Evolutionary conservation across 1,140 invertebrate genomes (phyloP).

Genomic region (Aphidius ervi): DNA sequence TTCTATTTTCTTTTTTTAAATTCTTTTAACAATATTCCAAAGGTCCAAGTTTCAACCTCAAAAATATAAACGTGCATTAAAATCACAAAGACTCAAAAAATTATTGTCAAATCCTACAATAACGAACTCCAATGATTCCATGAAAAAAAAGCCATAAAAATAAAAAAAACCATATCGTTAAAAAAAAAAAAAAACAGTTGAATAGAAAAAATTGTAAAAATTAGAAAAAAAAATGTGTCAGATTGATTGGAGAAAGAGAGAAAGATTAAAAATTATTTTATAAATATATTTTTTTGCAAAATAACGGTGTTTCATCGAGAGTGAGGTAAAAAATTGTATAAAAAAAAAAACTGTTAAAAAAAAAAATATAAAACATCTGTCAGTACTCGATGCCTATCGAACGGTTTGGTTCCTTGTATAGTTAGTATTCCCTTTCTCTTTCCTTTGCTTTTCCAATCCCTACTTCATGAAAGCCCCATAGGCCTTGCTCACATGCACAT

Average conservation of each 20-base stretch:
- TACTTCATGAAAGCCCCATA: constrained; percentile 6
- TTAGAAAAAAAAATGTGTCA: not conserved
- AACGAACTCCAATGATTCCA: not conserved
- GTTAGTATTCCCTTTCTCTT: constrained; percentile 9
- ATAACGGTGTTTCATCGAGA: constrained; percentile 26
- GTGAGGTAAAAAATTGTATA: constrained; percentile 24
- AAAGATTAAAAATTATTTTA: not conserved
- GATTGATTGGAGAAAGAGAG: not conserved
- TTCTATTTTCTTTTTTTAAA: no score
- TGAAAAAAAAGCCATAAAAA: constrained; percentile 7
- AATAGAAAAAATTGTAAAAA: not conserved
- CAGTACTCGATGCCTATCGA: constrained; percentile 30
- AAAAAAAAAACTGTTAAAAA: constrained; percentile 13
- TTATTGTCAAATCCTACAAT: no score
- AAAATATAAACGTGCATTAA: no score
- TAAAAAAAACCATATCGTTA: constrained; percentile 1
- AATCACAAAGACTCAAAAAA: no score
- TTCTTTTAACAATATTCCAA: no score
- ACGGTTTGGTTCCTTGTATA: constrained; percentile 22
- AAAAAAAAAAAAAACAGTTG: not conserved
- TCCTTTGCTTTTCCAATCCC: constrained; percentile 17
- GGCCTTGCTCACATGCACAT: constrained; percentile 3
- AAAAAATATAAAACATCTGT: constrained; percentile 32
- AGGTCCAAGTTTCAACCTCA: no score
- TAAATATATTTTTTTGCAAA: constrained; percentile 27